Evolutionary conservation across 2,888 invertebrate species (phyloP).

Genomic region (Bedellia somnulentella): DNA sequence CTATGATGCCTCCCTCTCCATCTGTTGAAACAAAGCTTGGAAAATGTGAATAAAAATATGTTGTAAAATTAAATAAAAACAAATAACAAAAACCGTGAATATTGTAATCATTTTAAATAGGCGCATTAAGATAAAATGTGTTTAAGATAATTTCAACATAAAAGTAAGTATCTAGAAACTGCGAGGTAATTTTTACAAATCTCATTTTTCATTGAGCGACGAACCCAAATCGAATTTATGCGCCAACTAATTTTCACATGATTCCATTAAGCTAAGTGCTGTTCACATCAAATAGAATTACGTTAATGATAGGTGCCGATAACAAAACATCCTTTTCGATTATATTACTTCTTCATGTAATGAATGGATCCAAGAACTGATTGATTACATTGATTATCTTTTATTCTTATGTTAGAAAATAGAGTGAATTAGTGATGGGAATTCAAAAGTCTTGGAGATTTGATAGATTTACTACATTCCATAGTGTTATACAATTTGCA

Average conservation of each 20-base stretch:
- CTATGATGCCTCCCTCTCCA: too few relatives aligned
- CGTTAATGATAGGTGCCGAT: not conserved
- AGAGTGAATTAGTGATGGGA: too few relatives aligned
- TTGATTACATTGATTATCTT: too few relatives aligned
- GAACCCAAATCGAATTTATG: not conserved
- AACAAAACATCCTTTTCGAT: not conserved
- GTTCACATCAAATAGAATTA: not conserved
- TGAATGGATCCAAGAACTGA: too few relatives aligned
- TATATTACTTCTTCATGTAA: not conserved
- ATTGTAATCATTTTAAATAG: too few relatives aligned
- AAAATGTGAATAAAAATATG: too few relatives aligned
- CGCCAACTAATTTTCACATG: not conserved
- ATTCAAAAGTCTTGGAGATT: too few relatives aligned
- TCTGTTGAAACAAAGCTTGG: too few relatives aligned
- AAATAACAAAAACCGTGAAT: not conserved
- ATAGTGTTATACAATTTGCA: too few relatives aligned
- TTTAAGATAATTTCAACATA: not conserved
- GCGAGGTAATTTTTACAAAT: not conserved
- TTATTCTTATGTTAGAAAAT: not conserved
- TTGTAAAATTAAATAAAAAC: not conserved
- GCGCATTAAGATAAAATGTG: too few relatives aligned
- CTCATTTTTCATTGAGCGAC: not conserved
- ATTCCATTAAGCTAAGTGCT: conserved; percentile 2
- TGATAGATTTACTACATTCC: too few relatives aligned
- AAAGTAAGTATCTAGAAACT: not conserved